A percentile compares a stretch with the other conserved stretches of the same genome.
phyloP scores from a whole-genome alignment of 2,113 vertebrate genomes.

The Hemiscyllium ocellatum region DNA sequence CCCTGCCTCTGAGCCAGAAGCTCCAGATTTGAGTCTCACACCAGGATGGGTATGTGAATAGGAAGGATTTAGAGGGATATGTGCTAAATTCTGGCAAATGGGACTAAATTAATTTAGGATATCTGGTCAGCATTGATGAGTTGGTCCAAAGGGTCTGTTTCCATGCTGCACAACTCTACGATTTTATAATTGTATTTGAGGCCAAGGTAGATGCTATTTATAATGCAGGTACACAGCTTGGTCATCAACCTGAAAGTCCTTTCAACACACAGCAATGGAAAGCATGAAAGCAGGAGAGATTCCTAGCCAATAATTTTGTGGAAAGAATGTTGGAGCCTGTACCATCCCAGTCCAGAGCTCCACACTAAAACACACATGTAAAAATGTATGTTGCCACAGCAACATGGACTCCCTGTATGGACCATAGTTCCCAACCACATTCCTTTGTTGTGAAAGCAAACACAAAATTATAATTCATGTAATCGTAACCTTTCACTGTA shows the following conservation, averaged over 20 bases:
- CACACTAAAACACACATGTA: not conserved
- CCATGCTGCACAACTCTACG: too few species aligned
- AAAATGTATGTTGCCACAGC: not conserved
- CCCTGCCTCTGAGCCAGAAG: not conserved
- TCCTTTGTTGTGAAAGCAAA: not conserved
- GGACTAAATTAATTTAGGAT: too few species aligned
- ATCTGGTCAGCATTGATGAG: too few species aligned
- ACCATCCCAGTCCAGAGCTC: not conserved
- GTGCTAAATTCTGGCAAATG: too few species aligned
- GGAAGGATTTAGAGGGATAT: too few species aligned
- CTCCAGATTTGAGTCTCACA: not conserved
- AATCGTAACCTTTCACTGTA: not conserved
- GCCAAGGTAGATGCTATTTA: not conserved
- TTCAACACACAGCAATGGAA: not conserved
- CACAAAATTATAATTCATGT: conserved; percentile 1
- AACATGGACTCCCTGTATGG: not conserved
- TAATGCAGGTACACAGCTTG: not conserved
- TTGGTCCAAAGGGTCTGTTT: too few species aligned
- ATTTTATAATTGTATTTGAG: not conserved
- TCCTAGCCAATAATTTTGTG: not conserved
- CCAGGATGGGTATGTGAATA: not conserved
- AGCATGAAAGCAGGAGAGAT: not conserved
- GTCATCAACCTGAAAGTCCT: not conserved
- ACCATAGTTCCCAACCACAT: too few species aligned
- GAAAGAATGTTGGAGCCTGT: not conserved